Conservation (phyloP, 2,888 invertebrate genomes). For the Dynastes maya region DNA sequence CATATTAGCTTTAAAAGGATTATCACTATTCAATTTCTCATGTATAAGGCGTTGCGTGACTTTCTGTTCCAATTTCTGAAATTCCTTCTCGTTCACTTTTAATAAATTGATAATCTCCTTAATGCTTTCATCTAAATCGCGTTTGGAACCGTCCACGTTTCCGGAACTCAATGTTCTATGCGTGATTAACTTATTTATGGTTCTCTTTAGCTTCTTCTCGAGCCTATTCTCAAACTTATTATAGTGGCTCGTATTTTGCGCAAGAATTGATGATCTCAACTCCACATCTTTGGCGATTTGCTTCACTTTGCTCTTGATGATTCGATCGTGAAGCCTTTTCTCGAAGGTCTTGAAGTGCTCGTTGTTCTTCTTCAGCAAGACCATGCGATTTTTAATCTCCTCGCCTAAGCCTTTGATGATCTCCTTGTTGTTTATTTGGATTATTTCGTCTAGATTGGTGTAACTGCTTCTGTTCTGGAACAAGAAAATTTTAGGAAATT, state of each 20-base stretch:
- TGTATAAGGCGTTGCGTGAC: conserved; percentile 46
- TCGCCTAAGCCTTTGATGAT: conserved; percentile 25
- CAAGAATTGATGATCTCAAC: conserved; percentile 5
- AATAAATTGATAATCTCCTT: conserved; percentile 36
- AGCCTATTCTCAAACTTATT: conserved; percentile 42
- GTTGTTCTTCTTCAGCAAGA: conserved; percentile 26
- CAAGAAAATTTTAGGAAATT: not conserved
- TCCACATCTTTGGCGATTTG: conserved; percentile 13
- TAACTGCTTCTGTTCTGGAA: conserved; percentile 17
- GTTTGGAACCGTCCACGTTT: not conserved
- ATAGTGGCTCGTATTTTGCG: conserved; percentile 27
- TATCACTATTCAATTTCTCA: conserved; percentile 11
- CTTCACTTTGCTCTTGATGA: conserved; percentile 18
- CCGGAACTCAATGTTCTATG: conserved; percentile 31
- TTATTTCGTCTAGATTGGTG: conserved; percentile 13
- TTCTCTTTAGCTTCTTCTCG: conserved; percentile 37
- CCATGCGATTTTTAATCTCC: conserved; percentile 38
- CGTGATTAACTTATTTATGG: conserved; percentile 27
- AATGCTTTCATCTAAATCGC: not conserved
- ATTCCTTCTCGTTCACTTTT: conserved; percentile 45
- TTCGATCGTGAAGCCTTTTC: conserved; percentile 18
- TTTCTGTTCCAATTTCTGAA: conserved; percentile 48
- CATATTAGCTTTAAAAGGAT: conserved; percentile 18
- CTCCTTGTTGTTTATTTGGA: conserved; percentile 10
- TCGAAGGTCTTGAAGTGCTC: conserved; percentile 42